phyloP scores from a whole-genome alignment of 2,113 vertebrate genomes.

The Hymenochirus boettgeri region DNA sequence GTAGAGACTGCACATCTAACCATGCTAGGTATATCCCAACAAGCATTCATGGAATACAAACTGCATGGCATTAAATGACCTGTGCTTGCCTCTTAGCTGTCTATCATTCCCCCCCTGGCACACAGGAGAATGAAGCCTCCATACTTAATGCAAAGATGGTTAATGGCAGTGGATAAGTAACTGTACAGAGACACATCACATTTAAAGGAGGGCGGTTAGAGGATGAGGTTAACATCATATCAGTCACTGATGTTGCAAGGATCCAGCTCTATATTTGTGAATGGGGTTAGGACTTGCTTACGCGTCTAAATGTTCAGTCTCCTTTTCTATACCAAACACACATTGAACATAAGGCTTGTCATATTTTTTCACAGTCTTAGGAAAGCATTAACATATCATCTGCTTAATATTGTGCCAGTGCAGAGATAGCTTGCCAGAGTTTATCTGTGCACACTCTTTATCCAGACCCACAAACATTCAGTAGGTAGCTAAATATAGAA shows the following conservation, averaged over 20 bases:
- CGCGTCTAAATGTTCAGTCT: background rate
- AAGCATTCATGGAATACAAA: too few species aligned
- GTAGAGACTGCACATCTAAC: too few species aligned
- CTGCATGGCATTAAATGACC: too few species aligned
- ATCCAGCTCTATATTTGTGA: background rate
- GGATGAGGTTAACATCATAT: background rate
- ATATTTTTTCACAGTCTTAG: slow-evolving; percentile 19
- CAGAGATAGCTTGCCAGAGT: slow-evolving; percentile 23
- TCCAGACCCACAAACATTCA: slow-evolving; percentile 8
- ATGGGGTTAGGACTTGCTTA: slow-evolving; percentile 12
- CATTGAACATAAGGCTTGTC: slow-evolving; percentile 25
- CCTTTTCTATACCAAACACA: background rate
- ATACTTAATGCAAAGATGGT: too few species aligned
- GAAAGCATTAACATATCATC: slow-evolving; percentile 33
- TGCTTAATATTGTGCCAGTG: slow-evolving; percentile 17
- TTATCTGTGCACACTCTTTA: slow-evolving; percentile 13
- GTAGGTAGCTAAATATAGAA: slow-evolving; percentile 21
- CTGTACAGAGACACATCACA: background rate
- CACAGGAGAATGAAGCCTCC: too few species aligned
- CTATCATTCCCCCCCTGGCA: too few species aligned
- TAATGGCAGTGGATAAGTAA: too few species aligned
- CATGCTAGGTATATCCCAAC: too few species aligned
- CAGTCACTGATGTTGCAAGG: background rate
- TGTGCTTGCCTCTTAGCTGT: too few species aligned
- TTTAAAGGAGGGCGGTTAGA: background rate